phyloP scores from a whole-genome alignment of 2,113 vertebrate genomes.

The Elanoides forficatus region DNA sequence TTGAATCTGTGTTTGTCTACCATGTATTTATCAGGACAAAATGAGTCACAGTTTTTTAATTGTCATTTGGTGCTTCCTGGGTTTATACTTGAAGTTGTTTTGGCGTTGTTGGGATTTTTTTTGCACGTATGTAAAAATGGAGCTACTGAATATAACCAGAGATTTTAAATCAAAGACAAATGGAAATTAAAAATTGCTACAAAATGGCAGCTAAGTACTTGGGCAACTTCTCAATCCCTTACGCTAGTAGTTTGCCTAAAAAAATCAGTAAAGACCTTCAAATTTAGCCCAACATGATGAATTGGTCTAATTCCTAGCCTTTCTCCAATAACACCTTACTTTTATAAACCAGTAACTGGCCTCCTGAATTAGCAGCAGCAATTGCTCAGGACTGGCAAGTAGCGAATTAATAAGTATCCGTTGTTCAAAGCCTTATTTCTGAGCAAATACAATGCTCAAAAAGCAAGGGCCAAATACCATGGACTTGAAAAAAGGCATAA shows the following conservation, averaged over 20 bases:
- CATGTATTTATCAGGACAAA: background rate
- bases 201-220: background rate
- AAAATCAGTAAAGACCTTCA: background rate
- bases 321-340: background rate
- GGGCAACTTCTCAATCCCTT: background rate
- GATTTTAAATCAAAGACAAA: background rate
- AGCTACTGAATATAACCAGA: background rate
- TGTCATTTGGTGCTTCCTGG: background rate
- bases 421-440: background rate
- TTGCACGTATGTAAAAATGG: background rate
- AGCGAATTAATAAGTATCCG: background rate
- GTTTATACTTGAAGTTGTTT: background rate
- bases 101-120: background rate
- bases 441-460: background rate
- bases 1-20: background rate
- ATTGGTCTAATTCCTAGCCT: background rate
- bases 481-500: background rate
- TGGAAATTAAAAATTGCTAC: background rate
- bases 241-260: background rate
- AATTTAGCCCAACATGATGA: background rate
- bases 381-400: background rate
- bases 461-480: background rate
- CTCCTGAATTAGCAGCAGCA: background rate
- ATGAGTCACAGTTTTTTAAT: background rate
- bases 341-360: background rate